phyloP scores from a whole-genome alignment of 2,797 vertebrate species.

The Thalassophryne amazonica region DNA sequence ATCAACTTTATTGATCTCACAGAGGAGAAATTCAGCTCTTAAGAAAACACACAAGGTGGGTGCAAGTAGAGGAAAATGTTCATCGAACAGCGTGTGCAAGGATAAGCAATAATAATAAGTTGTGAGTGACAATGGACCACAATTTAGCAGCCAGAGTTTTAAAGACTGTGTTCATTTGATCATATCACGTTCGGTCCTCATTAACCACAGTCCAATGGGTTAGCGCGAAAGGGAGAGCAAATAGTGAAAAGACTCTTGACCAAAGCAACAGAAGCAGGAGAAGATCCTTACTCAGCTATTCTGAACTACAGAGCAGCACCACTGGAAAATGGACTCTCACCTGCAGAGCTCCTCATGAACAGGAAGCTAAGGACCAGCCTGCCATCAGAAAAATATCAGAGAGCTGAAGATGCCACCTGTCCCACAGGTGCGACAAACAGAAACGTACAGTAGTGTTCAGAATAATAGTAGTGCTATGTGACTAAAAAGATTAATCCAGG shows the following conservation, averaged over 20 bases:
- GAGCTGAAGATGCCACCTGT: too few species aligned
- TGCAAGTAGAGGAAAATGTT: too few species aligned
- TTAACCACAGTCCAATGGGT: neutral
- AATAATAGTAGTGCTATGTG: too few species aligned
- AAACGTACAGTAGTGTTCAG: too few species aligned
- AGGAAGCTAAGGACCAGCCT: neutral
- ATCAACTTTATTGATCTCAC: too few species aligned
- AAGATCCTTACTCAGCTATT: neutral
- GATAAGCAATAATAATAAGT: too few species aligned
- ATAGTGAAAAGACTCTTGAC: neutral
- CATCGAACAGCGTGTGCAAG: too few species aligned
- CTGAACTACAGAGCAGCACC: neutral
- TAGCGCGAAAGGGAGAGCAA: neutral
- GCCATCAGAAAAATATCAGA: neutral
- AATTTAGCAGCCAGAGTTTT: neutral
- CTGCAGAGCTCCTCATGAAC: neutral
- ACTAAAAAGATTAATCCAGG: too few species aligned
- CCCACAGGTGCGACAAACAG: too few species aligned
- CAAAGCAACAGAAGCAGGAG: neutral
- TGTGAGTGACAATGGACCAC: neutral
- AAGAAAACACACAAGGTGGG: too few species aligned
- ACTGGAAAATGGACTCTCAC: neutral
- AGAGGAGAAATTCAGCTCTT: too few species aligned
- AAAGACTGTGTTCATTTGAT: neutral
- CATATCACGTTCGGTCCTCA: neutral